A percentile compares a stretch with the other conserved stretches of the same genome.
Conservation (phyloP, 2,888 invertebrate species). For the Amphiduros pacificus region DNA sequence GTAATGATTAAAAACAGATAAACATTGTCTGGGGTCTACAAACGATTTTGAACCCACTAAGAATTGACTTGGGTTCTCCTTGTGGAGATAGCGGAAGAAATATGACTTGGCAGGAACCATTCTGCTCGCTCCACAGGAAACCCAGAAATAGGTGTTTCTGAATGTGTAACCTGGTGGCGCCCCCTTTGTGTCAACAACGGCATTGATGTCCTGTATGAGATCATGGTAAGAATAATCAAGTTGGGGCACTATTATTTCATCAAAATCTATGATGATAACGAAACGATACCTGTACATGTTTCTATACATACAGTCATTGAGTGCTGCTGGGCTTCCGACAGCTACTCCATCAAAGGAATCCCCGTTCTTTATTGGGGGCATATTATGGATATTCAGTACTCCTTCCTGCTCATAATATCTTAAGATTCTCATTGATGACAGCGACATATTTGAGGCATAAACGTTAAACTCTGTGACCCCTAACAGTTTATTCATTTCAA, state of each 20-base stretch:
- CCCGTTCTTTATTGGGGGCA: background rate
- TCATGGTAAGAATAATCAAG: background rate
- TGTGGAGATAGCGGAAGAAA: background rate
- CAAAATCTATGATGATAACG: background rate
- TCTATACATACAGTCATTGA: slow-evolving; percentile 9
- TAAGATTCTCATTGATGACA: background rate
- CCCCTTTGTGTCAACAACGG: background rate
- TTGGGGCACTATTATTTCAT: background rate
- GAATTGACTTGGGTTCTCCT: background rate
- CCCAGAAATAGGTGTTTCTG: slow-evolving; percentile 10
- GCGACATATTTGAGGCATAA: background rate
- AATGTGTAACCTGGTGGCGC: slow-evolving; percentile 6
- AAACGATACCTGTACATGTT: slow-evolving; percentile 9
- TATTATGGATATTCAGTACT: background rate
- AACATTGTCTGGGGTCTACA: background rate
- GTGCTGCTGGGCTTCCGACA: background rate
- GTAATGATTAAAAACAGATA: slow-evolving; percentile 10
- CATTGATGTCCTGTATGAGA: background rate
- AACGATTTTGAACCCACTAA: background rate
- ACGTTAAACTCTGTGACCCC: slow-evolving; percentile 3
- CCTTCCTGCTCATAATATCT: background rate
- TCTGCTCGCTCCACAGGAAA: background rate
- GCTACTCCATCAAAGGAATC: background rate
- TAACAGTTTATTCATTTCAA: background rate
- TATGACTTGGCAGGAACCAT: background rate